phyloP scores from a whole-genome alignment of 2,888 invertebrate species.

The Orchestes rusci region DNA sequence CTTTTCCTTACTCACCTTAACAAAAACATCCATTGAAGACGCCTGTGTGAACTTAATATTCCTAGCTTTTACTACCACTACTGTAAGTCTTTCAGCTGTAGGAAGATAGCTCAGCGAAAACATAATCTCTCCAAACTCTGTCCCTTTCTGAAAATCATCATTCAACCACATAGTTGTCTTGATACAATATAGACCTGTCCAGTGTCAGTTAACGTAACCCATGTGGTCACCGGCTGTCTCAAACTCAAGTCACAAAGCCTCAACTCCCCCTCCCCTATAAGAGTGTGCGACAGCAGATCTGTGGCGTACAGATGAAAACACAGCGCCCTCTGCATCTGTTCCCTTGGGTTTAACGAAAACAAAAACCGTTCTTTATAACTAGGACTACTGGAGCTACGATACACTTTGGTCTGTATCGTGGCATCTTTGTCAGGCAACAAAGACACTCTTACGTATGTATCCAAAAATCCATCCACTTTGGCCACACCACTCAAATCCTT shows the following conservation, averaged over 20 bases:
- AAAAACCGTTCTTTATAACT: conserved; percentile 72
- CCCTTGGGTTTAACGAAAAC: conserved; percentile 54
- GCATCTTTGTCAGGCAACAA: conserved; percentile 63
- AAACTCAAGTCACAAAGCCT: conserved; percentile 57
- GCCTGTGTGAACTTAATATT: conserved; percentile 57
- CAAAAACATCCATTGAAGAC: conserved; percentile 60
- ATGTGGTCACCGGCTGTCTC: conserved; percentile 64
- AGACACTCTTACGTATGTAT: conserved; percentile 71
- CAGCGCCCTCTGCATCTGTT: conserved; percentile 51
- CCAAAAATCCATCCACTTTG: conserved; percentile 50
- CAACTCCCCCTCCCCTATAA: conserved; percentile 63
- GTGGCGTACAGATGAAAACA: conserved; percentile 63
- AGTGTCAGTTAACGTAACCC: conserved; percentile 69
- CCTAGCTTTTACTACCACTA: conserved; percentile 69
- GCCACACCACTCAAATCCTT: conserved; percentile 60
- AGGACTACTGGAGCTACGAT: conserved; percentile 61
- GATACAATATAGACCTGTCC: conserved; percentile 50
- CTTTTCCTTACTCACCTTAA: conserved; percentile 63
- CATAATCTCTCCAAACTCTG: conserved; percentile 71
- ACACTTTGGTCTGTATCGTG: conserved; percentile 63
- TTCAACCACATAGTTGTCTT: too few species aligned
- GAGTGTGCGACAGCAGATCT: conserved; percentile 55
- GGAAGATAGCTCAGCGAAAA: conserved; percentile 76
- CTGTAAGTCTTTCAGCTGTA: conserved; percentile 72
- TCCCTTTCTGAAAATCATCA: conserved; percentile 48